Evolutionary conservation across 1,140 invertebrate genomes (phyloP), one percentile per base, ranked within the genome.

Genomic region (Ostrea edulis): DNA sequence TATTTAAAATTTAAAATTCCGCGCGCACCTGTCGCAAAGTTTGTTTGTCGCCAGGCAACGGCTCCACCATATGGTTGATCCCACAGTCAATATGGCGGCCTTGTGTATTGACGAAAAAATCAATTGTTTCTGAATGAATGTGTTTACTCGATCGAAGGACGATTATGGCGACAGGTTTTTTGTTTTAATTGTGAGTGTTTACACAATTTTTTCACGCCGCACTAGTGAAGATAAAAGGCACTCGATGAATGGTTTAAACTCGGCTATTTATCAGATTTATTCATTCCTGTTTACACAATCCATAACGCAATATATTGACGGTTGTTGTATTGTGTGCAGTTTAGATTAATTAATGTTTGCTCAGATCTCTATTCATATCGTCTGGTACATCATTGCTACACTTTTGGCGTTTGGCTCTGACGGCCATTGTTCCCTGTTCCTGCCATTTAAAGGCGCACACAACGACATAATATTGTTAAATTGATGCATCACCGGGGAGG

Each of bases 171-270:
- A 17, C 68, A 77, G 68, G 68, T 77, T 77, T 44, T 29, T 77
- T 77, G 68, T 77, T 77, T 77, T 77, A 77, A 77, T 77, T 77
- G 68, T 77, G 68, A 77, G 68, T 77, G 68, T 77, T 77, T 77
- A 35, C 68, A 35, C 68, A 77, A 12, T 35, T 22, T 77, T n/a
- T 77, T 77, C 25, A 77, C 68, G 9, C 14, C 25, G 68, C 68
- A 35, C 68, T 29, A 25, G 25, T 25, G 25, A 29, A 2, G 29
- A 77, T 25, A 77, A 77, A 77, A 14, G 68, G 35, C 68, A 77
- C 14, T 20, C 55, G 20, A 62, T 62, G 17, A 62, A 1, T 2
- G 55, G 2, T 55, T 62, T 20, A 62, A 62, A 62, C 20, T 17
- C 14, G 55, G 14, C n/a, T 17, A 22, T 29, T 77, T 77, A 77